These are phyloP conservation scores for Phrixothrix hirtus DNA, from an alignment of 2,888 invertebrate species.

Conservation along the genomic window DNA sequence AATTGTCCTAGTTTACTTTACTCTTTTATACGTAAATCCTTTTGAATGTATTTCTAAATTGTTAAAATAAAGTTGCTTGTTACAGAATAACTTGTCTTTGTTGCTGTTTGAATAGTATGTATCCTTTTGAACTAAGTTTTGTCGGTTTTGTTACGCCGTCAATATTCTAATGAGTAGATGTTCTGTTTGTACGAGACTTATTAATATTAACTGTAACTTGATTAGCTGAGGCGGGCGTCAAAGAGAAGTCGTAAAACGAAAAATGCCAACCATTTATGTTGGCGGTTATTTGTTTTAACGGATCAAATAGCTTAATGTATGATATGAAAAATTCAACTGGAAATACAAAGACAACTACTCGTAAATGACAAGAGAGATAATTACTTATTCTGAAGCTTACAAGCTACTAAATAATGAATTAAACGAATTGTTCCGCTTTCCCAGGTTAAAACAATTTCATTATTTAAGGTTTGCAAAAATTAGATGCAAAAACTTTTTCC, in stretches of 20 bases:
- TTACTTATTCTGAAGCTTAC: conserved; percentile 20
- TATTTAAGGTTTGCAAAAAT: conserved; percentile 16
- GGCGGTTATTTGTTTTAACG: background rate
- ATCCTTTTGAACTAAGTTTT: conserved; percentile 33
- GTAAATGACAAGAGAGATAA: conserved; percentile 11
- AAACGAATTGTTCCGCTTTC: conserved; percentile 13
- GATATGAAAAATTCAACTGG: conserved; percentile 1
- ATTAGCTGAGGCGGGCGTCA: conserved; percentile 10
- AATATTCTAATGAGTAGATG: conserved; percentile 32
- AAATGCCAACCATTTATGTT: conserved; percentile 4
- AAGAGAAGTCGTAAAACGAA: background rate
- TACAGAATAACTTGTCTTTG: conserved; percentile 52
- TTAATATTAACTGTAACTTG: conserved; percentile 17
- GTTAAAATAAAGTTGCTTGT: conserved; percentile 54
- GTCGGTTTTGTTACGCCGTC: conserved; percentile 28
- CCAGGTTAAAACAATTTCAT: conserved; percentile 8
- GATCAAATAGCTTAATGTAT: conserved; percentile 3
- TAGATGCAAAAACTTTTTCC: conserved; percentile 10
- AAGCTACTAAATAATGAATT: conserved; percentile 18
- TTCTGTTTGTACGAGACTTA: conserved; percentile 19
- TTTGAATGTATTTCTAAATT: conserved; percentile 51
- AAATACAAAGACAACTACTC: conserved; percentile 9
- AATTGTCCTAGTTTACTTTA: too few species aligned
- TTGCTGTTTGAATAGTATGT: conserved; percentile 33
- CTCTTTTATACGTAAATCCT: too few species aligned